These are phyloP conservation scores for Hofmannophila pseudospretella DNA, from an alignment of 2,888 invertebrate genomes.

Conservation along the genomic window DNA sequence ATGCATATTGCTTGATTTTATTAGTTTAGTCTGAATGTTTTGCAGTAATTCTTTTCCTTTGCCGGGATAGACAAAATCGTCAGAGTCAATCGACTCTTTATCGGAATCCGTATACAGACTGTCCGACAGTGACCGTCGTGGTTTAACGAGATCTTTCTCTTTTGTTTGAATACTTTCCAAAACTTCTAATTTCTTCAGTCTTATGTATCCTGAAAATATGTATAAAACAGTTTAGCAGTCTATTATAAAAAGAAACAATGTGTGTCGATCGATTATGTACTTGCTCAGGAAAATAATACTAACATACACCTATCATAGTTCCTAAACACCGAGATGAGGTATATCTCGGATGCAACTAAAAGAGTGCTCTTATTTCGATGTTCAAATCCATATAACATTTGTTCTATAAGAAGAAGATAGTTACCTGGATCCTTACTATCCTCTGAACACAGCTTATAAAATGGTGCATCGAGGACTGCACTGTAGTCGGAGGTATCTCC, in stretches of 20 bases:
- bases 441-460: conserved; percentile 80
- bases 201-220: conserved; percentile 77
- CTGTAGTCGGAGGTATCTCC: conserved; percentile 79
- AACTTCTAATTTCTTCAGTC: conserved; percentile 73
- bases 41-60: conserved; percentile 42
- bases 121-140: conserved; percentile 43
- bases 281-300: no score
- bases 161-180: conserved; percentile 57
- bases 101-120: conserved; percentile 66
- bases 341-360: no score
- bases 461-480: conserved; percentile 77
- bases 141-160: conserved; percentile 33
- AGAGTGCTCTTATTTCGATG: no score
- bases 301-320: no score
- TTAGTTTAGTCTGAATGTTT: conserved; percentile 41
- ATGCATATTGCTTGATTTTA: conserved; percentile 16
- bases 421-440: conserved; percentile 67
- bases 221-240: no score
- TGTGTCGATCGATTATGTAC: no score
- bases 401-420: no score
- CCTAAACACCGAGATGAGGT: no score
- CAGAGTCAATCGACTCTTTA: conserved; percentile 61
- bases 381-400: no score
- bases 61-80: conserved; percentile 39
- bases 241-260: no score